Base-by-base conservation (phyloP, 2,113 vertebrate species). In the Bujurquina vittata region DNA sequence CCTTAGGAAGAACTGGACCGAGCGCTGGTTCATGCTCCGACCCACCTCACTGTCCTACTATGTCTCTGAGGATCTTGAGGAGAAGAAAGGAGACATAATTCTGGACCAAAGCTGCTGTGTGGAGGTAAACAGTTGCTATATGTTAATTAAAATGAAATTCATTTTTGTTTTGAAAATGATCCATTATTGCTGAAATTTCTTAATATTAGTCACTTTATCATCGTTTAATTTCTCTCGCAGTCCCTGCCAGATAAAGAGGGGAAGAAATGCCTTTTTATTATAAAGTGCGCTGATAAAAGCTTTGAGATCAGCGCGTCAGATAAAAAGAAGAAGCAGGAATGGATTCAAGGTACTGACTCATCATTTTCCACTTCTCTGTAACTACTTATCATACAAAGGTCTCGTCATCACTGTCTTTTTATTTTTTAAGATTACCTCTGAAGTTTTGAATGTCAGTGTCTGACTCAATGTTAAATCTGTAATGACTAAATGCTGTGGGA, bases 241-340 rank as follows among this genome's bases (percentile, higher is more conserved):
- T 96, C 97, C 49, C 93, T 99, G 88, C 96, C 97, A 83, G 98
- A 99, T 90, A 98, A 95, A 95, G 98, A 99, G 83, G 97, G 97
- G 52, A 99, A 96, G 93, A 99, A 98, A 87, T 99, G 97, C 58
- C 96, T 99, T 80, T 97, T 99, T 85, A 95, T 97, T 26, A 96
- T 99, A 92, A 99, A 98, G 85, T 98, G 97, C 75, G 85, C 91
- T 2, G 97, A 97, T 79, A 98, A 97, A 95, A 97, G 95, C 87
- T 98, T 97, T 93, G 98, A 99, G 94, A 98, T 99, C 90, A 98
- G 97, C 77, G 98, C 94, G 5, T 97, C 98, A 4, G 98, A 99
- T 91, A 99, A 99, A 92, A 99, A 98, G 95, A 99, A 98, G 94
- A 99, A 96, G 77, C 97, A 98, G 86, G 97, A 99, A 78, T 99